phyloP scores from a whole-genome alignment of 2,797 vertebrate species.

The Brachyrhaphis roseni region DNA sequence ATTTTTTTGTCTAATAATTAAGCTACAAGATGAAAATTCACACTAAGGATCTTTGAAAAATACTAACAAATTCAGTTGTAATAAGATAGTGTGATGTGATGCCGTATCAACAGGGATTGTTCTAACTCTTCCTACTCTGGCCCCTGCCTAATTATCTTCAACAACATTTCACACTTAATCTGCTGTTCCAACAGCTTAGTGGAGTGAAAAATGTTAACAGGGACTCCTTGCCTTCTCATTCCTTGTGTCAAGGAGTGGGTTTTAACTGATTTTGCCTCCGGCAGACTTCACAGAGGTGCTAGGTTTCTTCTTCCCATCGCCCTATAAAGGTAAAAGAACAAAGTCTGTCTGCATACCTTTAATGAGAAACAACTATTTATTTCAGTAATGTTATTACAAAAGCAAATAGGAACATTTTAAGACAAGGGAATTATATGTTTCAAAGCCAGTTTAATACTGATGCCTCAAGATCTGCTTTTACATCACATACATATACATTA shows the following conservation, averaged over 20 bases:
- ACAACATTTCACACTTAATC: conserved; percentile 17
- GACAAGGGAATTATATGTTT: not conserved
- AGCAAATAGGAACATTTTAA: not conserved
- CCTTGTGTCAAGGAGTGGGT: conserved; percentile 31
- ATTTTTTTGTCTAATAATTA: not conserved
- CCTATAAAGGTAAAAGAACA: conserved; percentile 2
- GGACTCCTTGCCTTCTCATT: not conserved
- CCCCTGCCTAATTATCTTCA: not conserved
- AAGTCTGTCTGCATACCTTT: not conserved
- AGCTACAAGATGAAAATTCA: not conserved
- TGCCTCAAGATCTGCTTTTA: not conserved
- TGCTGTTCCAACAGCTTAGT: not conserved
- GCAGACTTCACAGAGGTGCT: not conserved
- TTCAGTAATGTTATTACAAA: not conserved
- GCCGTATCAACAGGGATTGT: not conserved
- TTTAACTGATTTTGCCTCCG: conserved; percentile 4
- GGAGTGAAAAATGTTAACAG: conserved; percentile 22
- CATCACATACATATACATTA: not conserved
- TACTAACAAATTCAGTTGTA: not conserved
- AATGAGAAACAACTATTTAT: not conserved
- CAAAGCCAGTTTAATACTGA: not conserved
- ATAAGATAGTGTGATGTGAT: not conserved
- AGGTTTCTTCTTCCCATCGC: conserved; percentile 2
- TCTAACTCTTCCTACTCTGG: not conserved
- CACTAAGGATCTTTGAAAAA: not conserved